Evolutionary conservation across 1,140 invertebrate genomes (phyloP), one percentile per base, ranked within the genome.

Genomic region (Sinonovacula constricta): DNA sequence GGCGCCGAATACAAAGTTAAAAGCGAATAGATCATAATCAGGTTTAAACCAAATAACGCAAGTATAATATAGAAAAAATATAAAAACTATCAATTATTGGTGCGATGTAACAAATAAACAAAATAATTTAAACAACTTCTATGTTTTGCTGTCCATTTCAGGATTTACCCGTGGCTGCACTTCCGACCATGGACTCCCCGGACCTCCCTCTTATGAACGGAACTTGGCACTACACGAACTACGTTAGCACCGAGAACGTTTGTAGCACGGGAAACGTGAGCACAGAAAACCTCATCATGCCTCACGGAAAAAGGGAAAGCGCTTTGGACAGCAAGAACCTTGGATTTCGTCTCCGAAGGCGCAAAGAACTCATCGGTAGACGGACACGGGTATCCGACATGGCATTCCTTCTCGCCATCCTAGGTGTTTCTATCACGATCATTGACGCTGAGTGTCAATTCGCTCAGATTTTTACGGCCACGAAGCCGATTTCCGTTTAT

Each of bases 371-470:
- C 7, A 81, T 88, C 5, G 76, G 80, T 7, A 72, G 81, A 28
- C 66, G 85, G 51, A 83, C 85, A 30, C 77, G 79, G 45, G 84
- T 87, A 15, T 86, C 87, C 4, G 86, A 88, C 51, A 77, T 84
- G 45, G 82, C 83, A 0, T 85, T 87, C 57, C 59, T 81, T 15
- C 62, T 88, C 18, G 84, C 83, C 15, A 60, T 88, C 39, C 53
- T 82, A 28, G 87, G 87, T 5, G 85, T 88, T 59, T 22, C 82
- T 10, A 57, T 85, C 28, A 84, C 83, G 33, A 81, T 88, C 1
- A 72, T 87, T n/a, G 83, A 88, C 78, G 85, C 82, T 0, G 87
- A 88, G 45, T 74, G 87, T 24, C 78, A 81, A 36, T 83, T 87
- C 65, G 70, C 79, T 12, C 62, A 66, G 14, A 56, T 67, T 7